phyloP scores from a whole-genome alignment of 2,113 vertebrate species.

The Acrocephalus arundinaceus region DNA sequence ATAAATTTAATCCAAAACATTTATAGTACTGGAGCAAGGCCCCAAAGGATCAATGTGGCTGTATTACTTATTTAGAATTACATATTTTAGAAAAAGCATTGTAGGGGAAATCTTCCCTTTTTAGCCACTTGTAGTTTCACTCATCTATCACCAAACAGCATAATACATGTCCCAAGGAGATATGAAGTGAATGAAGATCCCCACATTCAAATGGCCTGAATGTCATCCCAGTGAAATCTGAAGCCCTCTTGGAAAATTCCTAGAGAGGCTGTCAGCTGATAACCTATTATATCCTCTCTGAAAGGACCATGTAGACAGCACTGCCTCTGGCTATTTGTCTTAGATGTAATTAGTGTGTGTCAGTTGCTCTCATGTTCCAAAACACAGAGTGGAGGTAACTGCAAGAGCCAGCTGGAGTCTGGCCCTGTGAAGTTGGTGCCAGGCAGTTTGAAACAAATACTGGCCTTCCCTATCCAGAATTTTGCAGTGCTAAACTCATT shows the following conservation, averaged over 20 bases:
- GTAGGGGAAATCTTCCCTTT: not conserved
- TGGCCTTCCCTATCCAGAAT: not conserved
- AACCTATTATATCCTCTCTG: not conserved
- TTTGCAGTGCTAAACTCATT: not conserved
- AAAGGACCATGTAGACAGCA: not conserved
- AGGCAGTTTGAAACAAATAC: not conserved
- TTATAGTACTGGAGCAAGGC: not conserved
- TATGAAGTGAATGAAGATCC: not conserved
- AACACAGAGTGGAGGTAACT: not conserved
- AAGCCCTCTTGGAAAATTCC: not conserved
- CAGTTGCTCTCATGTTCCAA: not conserved
- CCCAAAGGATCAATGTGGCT: not conserved
- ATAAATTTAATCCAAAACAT: not conserved
- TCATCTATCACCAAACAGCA: not conserved
- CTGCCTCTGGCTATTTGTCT: not conserved
- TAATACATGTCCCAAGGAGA: not conserved
- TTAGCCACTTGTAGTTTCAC: not conserved
- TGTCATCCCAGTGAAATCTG: not conserved
- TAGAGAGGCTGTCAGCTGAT: not conserved
- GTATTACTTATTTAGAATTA: not conserved
- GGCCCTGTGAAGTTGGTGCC: not conserved
- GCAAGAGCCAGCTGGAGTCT: slow-evolving; percentile 21
- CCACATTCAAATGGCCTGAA: not conserved
- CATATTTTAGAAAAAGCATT: not conserved
- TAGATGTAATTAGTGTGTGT: not conserved